phyloP scores from a whole-genome alignment of 2,113 vertebrate species.

The Thomomys bottae region DNA sequence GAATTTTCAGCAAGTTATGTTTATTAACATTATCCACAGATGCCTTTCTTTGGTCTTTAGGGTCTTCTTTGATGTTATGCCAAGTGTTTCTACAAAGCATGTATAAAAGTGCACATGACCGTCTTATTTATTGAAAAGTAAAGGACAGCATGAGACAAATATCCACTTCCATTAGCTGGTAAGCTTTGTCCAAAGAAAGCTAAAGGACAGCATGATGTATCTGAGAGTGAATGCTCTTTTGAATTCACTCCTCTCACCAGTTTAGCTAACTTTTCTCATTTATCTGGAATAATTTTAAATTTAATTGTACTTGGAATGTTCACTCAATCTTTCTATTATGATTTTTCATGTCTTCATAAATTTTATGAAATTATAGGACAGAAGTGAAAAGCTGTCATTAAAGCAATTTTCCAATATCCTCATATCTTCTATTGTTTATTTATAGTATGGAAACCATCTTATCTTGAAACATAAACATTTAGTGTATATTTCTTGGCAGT shows the following conservation, averaged over 20 bases:
- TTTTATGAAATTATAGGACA: background rate
- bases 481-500: background rate
- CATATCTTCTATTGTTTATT: background rate
- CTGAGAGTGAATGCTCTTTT: background rate
- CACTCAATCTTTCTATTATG: background rate
- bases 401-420: background rate
- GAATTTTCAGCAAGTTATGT: conserved; percentile 54
- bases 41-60: background rate
- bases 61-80: conserved; percentile 51
- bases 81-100: conserved; percentile 15
- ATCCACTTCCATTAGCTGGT: background rate
- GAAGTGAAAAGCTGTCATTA: background rate
- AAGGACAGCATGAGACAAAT: background rate
- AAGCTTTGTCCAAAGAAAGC: background rate
- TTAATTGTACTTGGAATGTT: background rate
- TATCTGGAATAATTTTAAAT: conserved; percentile 20
- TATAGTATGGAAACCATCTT: background rate
- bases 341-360: background rate
- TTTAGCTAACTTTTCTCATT: background rate
- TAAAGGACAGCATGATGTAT: background rate
- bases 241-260: background rate
- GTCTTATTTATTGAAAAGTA: background rate
- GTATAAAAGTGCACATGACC: background rate
- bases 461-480: background rate
- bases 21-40: conserved; percentile 58